A percentile compares a stretch with the other conserved stretches of the same genome.
These are phyloP conservation scores for Channa striata DNA, from an alignment of 2,797 vertebrate genomes.

Conservation along the genomic window DNA sequence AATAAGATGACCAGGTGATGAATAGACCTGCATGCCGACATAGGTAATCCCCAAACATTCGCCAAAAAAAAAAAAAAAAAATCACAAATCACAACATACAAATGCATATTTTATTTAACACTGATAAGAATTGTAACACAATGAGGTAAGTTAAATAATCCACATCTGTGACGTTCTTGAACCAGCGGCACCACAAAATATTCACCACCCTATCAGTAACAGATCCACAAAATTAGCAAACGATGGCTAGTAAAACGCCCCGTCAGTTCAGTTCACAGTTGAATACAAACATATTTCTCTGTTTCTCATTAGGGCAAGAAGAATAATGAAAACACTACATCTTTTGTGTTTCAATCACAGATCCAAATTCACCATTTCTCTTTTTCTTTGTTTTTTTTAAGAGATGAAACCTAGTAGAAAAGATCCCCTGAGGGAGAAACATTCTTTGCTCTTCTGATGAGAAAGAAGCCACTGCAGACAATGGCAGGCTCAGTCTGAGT, in stretches of 20 bases:
- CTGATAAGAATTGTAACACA: conserved; percentile 92
- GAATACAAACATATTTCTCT: conserved; percentile 69
- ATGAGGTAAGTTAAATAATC: conserved; percentile 95
- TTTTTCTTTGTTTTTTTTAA: conserved; percentile 54
- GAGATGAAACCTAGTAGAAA: conserved; percentile 75
- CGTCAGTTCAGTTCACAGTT: conserved; percentile 66
- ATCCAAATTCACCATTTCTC: conserved; percentile 62
- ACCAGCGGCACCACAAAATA: conserved; percentile 78
- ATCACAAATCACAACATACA: conserved; percentile 73
- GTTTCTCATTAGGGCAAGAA: conserved; percentile 56
- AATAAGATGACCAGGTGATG: background rate
- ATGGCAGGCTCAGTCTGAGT: conserved; percentile 74
- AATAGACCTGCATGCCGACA: background rate
- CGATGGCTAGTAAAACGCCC: conserved; percentile 56
- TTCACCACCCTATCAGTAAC: conserved; percentile 71
- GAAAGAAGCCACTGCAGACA: conserved; percentile 73
- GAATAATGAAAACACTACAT: conserved; percentile 55
- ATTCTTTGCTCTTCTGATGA: conserved; percentile 77
- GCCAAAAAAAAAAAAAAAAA: conserved; percentile 15
- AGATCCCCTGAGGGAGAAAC: conserved; percentile 83
- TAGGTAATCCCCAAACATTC: background rate
- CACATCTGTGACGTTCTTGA: conserved; percentile 82
- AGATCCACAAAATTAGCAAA: conserved; percentile 74
- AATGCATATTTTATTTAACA: conserved; percentile 94
- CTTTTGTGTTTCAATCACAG: conserved; percentile 52